phyloP scores from a whole-genome alignment of 2,113 vertebrate species.

The Andinoacara biseriatus region DNA sequence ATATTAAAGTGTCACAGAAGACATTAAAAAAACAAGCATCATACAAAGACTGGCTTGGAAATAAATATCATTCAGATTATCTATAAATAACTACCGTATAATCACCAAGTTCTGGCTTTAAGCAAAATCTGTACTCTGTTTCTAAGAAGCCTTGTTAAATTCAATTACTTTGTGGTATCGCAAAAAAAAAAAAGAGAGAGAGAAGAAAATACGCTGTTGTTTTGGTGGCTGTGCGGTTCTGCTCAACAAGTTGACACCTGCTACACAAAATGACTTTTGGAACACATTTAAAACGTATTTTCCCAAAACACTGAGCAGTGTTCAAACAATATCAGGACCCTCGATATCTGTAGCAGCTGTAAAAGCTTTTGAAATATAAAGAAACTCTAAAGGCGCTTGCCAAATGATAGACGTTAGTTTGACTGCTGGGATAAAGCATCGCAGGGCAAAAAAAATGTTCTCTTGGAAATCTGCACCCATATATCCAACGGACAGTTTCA shows the following conservation, averaged over 20 bases:
- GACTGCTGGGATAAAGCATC: neutral
- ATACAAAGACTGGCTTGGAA: constrained; percentile 23
- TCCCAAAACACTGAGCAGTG: neutral
- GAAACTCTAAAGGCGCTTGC: neutral
- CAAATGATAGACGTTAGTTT: neutral
- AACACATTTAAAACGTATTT: neutral
- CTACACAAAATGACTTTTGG: neutral
- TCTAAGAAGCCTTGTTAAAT: constrained; percentile 8
- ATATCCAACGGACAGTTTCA: neutral
- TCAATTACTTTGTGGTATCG: constrained; percentile 27
- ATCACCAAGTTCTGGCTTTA: constrained; percentile 15
- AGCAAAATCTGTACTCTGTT: constrained; percentile 18
- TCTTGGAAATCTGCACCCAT: neutral
- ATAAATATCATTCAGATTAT: constrained; percentile 10
- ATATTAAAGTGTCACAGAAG: constrained; percentile 7
- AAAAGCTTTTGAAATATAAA: neutral
- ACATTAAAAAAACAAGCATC: constrained; percentile 28
- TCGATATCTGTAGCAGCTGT: neutral
- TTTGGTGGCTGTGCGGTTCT: constrained; percentile 29
- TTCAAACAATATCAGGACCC: neutral
- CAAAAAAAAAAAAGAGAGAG: neutral
- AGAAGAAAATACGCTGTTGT: neutral
- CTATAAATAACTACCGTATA: constrained; percentile 19
- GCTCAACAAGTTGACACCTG: constrained; percentile 41
- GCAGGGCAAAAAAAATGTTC: neutral